Evolutionary conservation across 2,797 vertebrate genomes (phyloP), one percentile per base, ranked within the genome.

Genomic region (Varecia variegata): DNA sequence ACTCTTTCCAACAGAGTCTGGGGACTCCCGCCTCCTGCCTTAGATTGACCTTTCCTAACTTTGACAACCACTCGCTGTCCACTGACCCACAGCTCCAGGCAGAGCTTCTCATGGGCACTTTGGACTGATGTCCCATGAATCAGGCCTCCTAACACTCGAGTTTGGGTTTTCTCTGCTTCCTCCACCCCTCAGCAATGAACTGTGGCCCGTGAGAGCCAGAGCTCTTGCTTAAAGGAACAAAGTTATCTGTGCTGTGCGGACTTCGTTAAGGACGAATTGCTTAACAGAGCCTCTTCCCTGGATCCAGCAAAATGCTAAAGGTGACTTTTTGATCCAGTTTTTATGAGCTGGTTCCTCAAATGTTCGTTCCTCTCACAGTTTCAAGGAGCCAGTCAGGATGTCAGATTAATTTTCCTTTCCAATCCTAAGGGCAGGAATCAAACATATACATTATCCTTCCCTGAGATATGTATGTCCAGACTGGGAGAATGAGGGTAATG

Each of bases 361-460:
- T 38, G 58, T 15, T 38, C 27, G 40, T 52, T 95, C 85, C n/a
- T 38, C 27, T 81, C 32, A 52, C 8, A 77, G 38, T 62, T 77
- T 6, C 52, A 82, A 90, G 38, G 60, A 73, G 21, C 77, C 38
- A 81, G 92, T 96, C 87, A 74, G 18, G n/a, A 65, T 58, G n/a
- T 47, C 60, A 77, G 67, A 68, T 87, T 71, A 67, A 91, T 85
- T 88, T 80, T 74, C 18, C 68, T 60, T 77, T 94, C 35, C 65
- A 95, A 84, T 47, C 27, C 73, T 74, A 45, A 93, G 58, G 50
- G 65, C 40, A 86, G 38, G 65, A 93, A 94, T 83, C 54, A 91
- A 88, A 89, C 12, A 68, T 8, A 35, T 11, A 45, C n/a, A 96
- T 79, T 50, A 56, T 38, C 86, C 7, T 95, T 90, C 32, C 35